phyloP scores from a whole-genome alignment of 2,888 invertebrate genomes.

The Leptarthrus brevirostris region DNA sequence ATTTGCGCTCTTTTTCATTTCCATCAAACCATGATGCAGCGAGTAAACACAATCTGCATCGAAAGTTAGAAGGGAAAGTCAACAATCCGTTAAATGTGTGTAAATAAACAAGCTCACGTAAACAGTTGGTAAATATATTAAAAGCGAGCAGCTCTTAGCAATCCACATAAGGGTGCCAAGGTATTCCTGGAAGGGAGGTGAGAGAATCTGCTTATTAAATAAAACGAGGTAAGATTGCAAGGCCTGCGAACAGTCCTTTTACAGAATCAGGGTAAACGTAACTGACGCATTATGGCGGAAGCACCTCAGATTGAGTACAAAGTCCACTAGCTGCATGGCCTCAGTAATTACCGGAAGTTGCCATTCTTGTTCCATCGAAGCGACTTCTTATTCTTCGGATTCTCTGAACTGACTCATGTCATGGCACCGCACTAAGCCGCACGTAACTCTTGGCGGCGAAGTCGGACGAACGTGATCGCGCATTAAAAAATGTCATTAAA shows the following conservation, averaged over 20 bases:
- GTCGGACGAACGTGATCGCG: conserved; percentile 39
- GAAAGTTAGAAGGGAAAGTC: conserved; percentile 23
- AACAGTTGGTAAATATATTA: conserved; percentile 12
- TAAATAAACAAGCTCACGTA: conserved; percentile 49
- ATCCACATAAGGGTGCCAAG: neutral
- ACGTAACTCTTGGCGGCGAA: conserved; percentile 10
- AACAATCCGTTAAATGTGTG: conserved; percentile 53
- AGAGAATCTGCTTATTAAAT: too few species aligned
- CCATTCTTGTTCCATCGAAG: conserved; percentile 55
- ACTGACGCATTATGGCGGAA: conserved; percentile 14
- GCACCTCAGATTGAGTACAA: neutral
- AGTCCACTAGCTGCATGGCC: conserved; percentile 49
- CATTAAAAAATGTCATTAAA: conserved; percentile 35
- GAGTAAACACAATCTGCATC: neutral
- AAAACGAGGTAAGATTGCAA: neutral
- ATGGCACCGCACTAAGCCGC: neutral
- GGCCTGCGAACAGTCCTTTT: too few species aligned
- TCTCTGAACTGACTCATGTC: conserved; percentile 49
- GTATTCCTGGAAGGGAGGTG: neutral
- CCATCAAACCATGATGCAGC: neutral
- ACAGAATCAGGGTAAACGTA: too few species aligned
- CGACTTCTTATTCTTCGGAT: conserved; percentile 51
- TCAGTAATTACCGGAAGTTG: conserved; percentile 56
- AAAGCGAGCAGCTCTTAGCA: neutral
- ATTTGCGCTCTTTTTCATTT: neutral